Conservation (phyloP, 2,888 invertebrate species). For the Diarsia brunnea region DNA sequence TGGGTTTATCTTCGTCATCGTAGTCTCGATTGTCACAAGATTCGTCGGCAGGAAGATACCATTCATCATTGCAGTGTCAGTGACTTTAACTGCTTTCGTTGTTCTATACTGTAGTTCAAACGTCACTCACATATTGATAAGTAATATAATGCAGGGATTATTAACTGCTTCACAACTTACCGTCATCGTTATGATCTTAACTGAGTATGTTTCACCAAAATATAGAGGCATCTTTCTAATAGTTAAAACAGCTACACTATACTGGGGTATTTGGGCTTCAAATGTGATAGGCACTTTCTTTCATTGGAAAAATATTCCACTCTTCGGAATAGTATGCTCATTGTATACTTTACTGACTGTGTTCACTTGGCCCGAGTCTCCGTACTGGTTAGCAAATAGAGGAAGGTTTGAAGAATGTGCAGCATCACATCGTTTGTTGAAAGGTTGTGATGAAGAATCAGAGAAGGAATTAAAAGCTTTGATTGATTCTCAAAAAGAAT, state of each 20-base stretch:
- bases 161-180: slow-evolving; percentile 37
- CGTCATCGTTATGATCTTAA: slow-evolving; percentile 61
- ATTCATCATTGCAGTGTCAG: slow-evolving; percentile 50
- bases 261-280: slow-evolving; percentile 69
- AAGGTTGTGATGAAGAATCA: slow-evolving; percentile 68
- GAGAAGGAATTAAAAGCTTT: slow-evolving; percentile 71
- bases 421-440: slow-evolving; percentile 70
- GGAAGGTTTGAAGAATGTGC: slow-evolving; percentile 71
- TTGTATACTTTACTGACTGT: slow-evolving; percentile 55
- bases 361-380: slow-evolving; percentile 63
- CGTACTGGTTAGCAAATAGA: slow-evolving; percentile 74
- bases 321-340: slow-evolving; percentile 61
- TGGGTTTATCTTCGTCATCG: slow-evolving; percentile 65
- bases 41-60: slow-evolving; percentile 65
- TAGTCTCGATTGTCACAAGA: slow-evolving; percentile 55
- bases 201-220: slow-evolving; percentile 71
- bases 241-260: slow-evolving; percentile 66
- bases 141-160: slow-evolving; percentile 58
- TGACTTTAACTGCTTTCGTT: slow-evolving; percentile 51
- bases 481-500: slow-evolving; percentile 67
- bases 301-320: slow-evolving; percentile 69
- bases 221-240: slow-evolving; percentile 71
- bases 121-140: slow-evolving; percentile 64
- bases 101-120: slow-evolving; percentile 64
- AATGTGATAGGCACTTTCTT: slow-evolving; percentile 72